Conservation (phyloP, 2,888 invertebrate genomes). For the Lasioglossum vierecki region DNA sequence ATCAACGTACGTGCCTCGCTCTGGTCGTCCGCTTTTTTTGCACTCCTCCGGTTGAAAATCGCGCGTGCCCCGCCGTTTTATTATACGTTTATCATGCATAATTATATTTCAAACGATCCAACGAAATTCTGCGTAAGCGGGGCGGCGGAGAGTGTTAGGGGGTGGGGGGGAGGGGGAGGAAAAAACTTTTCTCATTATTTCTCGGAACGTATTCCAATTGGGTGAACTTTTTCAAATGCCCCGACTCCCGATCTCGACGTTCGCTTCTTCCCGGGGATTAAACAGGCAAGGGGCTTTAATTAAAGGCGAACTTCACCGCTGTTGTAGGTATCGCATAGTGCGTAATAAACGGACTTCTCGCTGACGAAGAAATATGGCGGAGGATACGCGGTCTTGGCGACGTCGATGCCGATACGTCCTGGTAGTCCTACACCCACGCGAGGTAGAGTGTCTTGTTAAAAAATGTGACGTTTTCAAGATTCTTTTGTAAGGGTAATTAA, state of each 20-base stretch:
- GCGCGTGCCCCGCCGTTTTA: background rate
- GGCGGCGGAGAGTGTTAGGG: background rate
- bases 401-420: constrained; percentile 26
- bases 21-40: background rate
- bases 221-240: constrained; percentile 27
- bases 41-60: background rate
- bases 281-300: constrained; percentile 43
- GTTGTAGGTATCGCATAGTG: constrained; percentile 16
- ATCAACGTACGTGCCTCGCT: background rate
- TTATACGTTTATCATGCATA: constrained; percentile 23
- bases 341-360: constrained; percentile 30
- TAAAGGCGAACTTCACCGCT: constrained; percentile 43
- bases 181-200: constrained; percentile 57
- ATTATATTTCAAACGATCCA: constrained; percentile 37
- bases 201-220: constrained; percentile 42
- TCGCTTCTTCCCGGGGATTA: constrained; percentile 19
- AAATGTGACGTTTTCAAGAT: background rate
- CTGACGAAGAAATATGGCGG: background rate
- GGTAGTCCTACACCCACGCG: background rate
- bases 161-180: background rate
- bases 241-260: constrained; percentile 1
- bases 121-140: background rate
- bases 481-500: background rate
- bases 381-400: background rate
- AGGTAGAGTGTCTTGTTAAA: background rate